Conservation (phyloP, 2,113 vertebrate genomes). For the Onychostoma macrolepis region DNA sequence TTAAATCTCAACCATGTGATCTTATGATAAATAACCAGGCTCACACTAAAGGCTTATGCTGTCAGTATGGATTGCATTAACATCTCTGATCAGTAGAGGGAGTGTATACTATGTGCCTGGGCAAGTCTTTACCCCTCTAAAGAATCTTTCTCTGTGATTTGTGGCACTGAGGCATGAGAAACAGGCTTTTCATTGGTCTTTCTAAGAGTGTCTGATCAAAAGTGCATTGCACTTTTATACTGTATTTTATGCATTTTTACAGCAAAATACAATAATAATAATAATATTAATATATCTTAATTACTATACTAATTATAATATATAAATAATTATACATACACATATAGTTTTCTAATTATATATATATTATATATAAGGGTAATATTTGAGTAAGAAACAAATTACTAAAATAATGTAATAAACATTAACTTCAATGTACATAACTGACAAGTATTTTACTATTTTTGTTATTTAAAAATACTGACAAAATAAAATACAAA, state of each 20-base stretch:
- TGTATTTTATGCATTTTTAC: not conserved
- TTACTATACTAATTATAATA: not conserved
- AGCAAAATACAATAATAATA: not conserved
- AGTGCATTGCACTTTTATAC: not conserved
- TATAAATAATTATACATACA: no score
- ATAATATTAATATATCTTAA: not conserved
- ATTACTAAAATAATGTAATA: not conserved
- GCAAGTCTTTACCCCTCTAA: not conserved
- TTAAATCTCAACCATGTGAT: not conserved
- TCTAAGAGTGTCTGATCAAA: not conserved
- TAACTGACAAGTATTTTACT: not conserved
- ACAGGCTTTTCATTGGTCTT: not conserved
- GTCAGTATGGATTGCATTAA: constrained; percentile 6
- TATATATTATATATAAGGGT: no score
- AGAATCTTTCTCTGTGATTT: constrained; percentile 1
- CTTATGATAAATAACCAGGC: not conserved
- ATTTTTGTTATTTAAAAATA: no score
- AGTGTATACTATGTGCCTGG: constrained; percentile 1
- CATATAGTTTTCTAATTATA: no score
- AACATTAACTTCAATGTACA: not conserved
- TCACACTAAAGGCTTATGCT: not conserved
- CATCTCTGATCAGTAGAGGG: constrained; percentile 32
- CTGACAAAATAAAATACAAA: not conserved
- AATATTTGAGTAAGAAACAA: no score
- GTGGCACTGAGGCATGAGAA: not conserved